Base-by-base conservation (phyloP, 2,113 vertebrate genomes). In the Upupa epops region DNA sequence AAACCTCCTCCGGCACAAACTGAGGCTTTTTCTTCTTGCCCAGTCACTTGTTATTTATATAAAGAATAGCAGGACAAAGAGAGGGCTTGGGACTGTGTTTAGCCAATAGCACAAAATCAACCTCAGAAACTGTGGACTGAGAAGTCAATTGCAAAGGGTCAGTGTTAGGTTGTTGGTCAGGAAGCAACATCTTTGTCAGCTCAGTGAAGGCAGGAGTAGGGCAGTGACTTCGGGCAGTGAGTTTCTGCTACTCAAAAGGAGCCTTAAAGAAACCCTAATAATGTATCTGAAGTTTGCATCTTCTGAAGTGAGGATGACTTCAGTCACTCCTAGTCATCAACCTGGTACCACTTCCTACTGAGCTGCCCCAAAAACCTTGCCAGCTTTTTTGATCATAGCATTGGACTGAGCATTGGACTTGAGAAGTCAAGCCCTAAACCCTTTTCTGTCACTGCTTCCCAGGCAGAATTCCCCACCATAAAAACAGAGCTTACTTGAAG, bases 261-360 rank as follows among this genome's bases (percentile, higher is more conserved):
- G 8, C 4, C 9, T 83, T 74, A 7, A 13, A 40, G 48, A 51
- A 60, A 32, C 34, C 8, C 0, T 0, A 1, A 31, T 7, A 8
- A 31, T 18, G 3, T 5, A 26, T 8, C 32, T 24, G 21, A 80
- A 65, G 70, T 20, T 18, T 24, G 3, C 16, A 1, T 51, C 66
- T 83, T 46, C n/a, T 45, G 31, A 75, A n/a, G 14, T 0, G 1
- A 71, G 15, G 45, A 14, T 54, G 54, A 63, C 12, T 15, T 18
- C 22, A 11, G 9, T 9, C 24, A 13, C 13, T 32, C 19, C 6
- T 24, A 19, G 26, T 69, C 73, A 74, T 45, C 83, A 82, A 4
- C 10, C 12, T 56, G 37, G 60, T 8, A 40, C 21, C 48, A 34
- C 17, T 15, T 31, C 46, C 61, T 5, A 1, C 46, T 24, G 61